These are phyloP conservation scores for Tenthredo scrophulariae DNA, from an alignment of 2,888 invertebrate species.

Conservation along the genomic window DNA sequence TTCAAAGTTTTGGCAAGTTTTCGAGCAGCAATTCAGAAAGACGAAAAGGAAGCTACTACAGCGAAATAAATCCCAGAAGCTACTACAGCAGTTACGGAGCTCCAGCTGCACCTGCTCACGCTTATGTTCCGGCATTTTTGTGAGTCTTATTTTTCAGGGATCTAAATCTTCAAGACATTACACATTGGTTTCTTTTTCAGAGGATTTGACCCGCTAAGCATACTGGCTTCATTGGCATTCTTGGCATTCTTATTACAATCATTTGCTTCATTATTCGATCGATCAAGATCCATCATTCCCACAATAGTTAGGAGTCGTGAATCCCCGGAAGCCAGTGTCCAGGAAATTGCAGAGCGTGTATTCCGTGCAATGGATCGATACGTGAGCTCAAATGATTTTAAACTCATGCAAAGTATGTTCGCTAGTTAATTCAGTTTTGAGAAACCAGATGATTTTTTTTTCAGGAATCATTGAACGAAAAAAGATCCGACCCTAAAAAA, in stretches of 20 bases:
- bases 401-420: background rate
- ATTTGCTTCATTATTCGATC: slow-evolving; percentile 72
- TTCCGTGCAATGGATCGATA: slow-evolving; percentile 72
- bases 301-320: slow-evolving; percentile 68
- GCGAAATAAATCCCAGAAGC: slow-evolving; percentile 62
- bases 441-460: background rate
- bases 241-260: slow-evolving; percentile 77
- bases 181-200: slow-evolving; percentile 62
- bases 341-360: slow-evolving; percentile 66
- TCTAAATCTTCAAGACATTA: background rate
- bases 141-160: slow-evolving; percentile 62
- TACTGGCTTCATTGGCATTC: slow-evolving; percentile 76
- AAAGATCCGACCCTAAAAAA: background rate
- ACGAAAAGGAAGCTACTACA: slow-evolving; percentile 19
- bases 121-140: slow-evolving; percentile 63
- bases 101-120: slow-evolving; percentile 64
- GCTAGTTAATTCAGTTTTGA: background rate
- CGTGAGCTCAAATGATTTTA: slow-evolving; percentile 62
- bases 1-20: slow-evolving; percentile 30
- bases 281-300: slow-evolving; percentile 72
- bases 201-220: slow-evolving; percentile 75
- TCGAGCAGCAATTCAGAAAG: slow-evolving; percentile 25
- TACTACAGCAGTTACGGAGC: slow-evolving; percentile 67
- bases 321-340: slow-evolving; percentile 59
- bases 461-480: slow-evolving; percentile 30